Evolutionary conservation across 1,140 invertebrate species (phyloP).

Genomic region (Hesperophylax magnus): DNA sequence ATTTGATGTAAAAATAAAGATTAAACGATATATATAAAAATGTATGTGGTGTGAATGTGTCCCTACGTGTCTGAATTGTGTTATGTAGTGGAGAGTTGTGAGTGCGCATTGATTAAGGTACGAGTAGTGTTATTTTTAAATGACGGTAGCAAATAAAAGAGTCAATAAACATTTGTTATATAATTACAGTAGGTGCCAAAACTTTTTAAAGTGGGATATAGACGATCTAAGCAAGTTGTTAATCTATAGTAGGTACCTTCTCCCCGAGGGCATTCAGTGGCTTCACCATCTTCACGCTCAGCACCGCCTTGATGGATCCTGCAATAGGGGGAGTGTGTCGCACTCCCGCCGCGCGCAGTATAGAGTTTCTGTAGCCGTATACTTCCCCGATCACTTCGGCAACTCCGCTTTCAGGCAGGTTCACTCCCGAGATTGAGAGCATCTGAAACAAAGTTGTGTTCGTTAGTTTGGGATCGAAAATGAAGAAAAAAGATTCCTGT

Average conservation of each 20-base stretch:
- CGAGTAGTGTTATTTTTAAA: too few species aligned
- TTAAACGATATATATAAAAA: too few species aligned
- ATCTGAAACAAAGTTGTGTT: neutral
- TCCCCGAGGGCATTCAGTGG: conserved; percentile 23
- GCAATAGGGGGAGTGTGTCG: conserved; percentile 13
- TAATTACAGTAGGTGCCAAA: too few species aligned
- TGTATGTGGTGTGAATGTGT: too few species aligned
- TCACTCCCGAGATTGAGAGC: neutral
- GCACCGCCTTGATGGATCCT: neutral
- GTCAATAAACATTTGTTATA: too few species aligned
- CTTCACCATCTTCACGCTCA: conserved; percentile 40
- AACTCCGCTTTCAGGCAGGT: conserved; percentile 2
- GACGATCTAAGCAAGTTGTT: too few species aligned
- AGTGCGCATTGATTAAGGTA: too few species aligned
- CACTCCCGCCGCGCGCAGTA: conserved; percentile 34
- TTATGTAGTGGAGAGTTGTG: too few species aligned
- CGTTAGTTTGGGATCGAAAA: neutral
- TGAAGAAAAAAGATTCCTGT: neutral
- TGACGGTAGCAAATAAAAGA: too few species aligned
- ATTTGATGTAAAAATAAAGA: too few species aligned
- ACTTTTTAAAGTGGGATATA: too few species aligned
- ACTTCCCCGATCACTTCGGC: conserved; percentile 39
- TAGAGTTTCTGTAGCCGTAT: conserved; percentile 32
- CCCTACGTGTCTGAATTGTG: too few species aligned
- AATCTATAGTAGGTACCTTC: conserved; percentile 21